Evolutionary conservation across 2,797 vertebrate genomes (phyloP), one percentile per base, ranked within the genome.

Genomic region (Eutrigla gurnardus): DNA sequence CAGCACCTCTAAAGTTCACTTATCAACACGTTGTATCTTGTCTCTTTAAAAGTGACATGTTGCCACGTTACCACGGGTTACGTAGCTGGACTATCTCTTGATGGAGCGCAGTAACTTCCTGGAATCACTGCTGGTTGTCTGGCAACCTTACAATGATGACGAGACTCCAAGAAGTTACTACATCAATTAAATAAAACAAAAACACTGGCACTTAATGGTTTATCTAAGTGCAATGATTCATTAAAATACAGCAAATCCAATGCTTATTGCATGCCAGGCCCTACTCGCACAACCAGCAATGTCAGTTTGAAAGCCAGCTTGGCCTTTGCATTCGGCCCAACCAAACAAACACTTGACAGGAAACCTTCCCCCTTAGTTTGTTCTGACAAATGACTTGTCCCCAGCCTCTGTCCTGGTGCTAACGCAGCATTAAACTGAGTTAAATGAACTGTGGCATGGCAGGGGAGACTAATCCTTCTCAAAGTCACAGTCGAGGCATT

Each of bases 401-500:
- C 64, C 62, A 17, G 70, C 74, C 55, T 77, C 62, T 33, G 65
- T 76, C 63, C 68, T 4, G 36, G 77, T 37, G 73, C 77, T 78
- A 87, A 86, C 54, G 7, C 84, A 73, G 86, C 83, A 81, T 65
- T 79, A 75, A 83, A 83, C 57, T 1, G 1, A 65, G 82, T 81
- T 84, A 77, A 88, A 84, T 80, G 68, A 88, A 70, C 69, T 76
- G 77, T 73, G 77, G 75, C 45, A 0, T 65, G 54, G 77, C 71
- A 17, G 70, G 75, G 80, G 68, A 67, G 74, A 52, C 47, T 70
- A 85, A 88, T 85, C 83, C 80, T 40, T 57, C 80, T 80, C 76
- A 75, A 76, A 86, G 83, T 87, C 86, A 84, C 73, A 85, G 73
- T 81, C 42, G 40, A 65, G 75, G 37, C 40, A 6, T 84, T 82